Conservation (phyloP, 2,888 invertebrate species). For the Drymonia ruficornis region DNA sequence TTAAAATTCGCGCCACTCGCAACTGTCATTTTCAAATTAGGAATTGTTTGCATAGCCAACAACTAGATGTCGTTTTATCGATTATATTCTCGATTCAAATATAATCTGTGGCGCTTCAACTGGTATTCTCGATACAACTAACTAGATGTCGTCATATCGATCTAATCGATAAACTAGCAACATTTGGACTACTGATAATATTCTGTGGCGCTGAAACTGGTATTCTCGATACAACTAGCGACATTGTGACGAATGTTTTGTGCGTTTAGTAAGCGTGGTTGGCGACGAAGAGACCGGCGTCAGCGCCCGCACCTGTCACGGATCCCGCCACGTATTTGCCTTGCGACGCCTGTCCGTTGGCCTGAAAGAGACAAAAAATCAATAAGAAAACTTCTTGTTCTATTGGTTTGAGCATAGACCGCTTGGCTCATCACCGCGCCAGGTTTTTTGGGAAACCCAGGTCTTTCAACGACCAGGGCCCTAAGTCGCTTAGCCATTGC, state of each 20-base stretch:
- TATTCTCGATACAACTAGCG: slow-evolving; percentile 26
- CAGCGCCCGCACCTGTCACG: slow-evolving; percentile 93
- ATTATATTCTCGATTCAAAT: too few relatives aligned
- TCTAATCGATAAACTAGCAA: background rate
- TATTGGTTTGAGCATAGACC: too few relatives aligned
- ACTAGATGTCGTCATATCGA: too few relatives aligned
- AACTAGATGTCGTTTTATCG: too few relatives aligned
- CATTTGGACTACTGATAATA: slow-evolving; percentile 9
- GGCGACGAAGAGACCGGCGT: slow-evolving; percentile 95
- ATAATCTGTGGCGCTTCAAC: too few relatives aligned
- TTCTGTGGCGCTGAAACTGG: slow-evolving; percentile 20
- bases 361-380: slow-evolving; percentile 81
- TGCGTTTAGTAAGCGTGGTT: slow-evolving; percentile 96
- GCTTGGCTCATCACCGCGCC: too few relatives aligned
- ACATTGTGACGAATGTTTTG: slow-evolving; percentile 25
- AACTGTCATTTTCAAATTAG: slow-evolving; percentile 1
- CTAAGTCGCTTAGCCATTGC: too few relatives aligned
- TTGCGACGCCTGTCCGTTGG: slow-evolving; percentile 95
- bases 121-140: too few relatives aligned
- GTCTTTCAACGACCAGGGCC: too few relatives aligned
- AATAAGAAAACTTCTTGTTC: too few relatives aligned
- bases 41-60: background rate
- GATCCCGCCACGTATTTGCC: slow-evolving; percentile 97
- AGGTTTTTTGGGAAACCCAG: too few relatives aligned
- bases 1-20: slow-evolving; percentile 19